These are phyloP conservation scores for Hemaris fuciformis DNA, from an alignment of 2,888 invertebrate species.

Conservation along the genomic window DNA sequence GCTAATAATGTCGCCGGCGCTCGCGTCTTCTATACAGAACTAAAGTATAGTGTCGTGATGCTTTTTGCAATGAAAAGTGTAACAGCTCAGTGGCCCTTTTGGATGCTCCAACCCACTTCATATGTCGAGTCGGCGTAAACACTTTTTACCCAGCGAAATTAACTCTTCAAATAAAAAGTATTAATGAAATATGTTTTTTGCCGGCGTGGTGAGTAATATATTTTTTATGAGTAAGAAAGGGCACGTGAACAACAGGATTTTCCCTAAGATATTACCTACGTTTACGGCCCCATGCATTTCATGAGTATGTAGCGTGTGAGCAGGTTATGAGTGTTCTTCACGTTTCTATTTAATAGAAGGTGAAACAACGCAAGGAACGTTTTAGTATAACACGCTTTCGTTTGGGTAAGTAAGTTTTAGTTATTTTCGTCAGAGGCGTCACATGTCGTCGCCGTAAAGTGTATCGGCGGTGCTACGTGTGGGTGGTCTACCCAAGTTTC, in stretches of 20 bases:
- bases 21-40: background rate
- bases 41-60: background rate
- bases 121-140: background rate
- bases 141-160: background rate
- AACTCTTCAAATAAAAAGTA: background rate
- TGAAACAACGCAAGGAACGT: background rate
- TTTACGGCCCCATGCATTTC: background rate
- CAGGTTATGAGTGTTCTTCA: conserved; percentile 8
- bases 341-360: conserved; percentile 2
- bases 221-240: background rate
- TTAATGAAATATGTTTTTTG: background rate
- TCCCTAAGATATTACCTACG: background rate
- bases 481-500: background rate
- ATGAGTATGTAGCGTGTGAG: conserved; percentile 4
- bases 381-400: background rate
- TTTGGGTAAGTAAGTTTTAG: background rate
- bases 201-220: too few species aligned
- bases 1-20: background rate
- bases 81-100: conserved; percentile 1
- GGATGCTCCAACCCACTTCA: background rate
- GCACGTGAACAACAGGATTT: background rate
- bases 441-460: background rate
- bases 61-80: conserved; percentile 4
- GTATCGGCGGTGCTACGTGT: background rate
- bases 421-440: background rate